These are phyloP conservation scores for Augochlora pura DNA, from an alignment of 1,140 invertebrate genomes.

Conservation along the genomic window DNA sequence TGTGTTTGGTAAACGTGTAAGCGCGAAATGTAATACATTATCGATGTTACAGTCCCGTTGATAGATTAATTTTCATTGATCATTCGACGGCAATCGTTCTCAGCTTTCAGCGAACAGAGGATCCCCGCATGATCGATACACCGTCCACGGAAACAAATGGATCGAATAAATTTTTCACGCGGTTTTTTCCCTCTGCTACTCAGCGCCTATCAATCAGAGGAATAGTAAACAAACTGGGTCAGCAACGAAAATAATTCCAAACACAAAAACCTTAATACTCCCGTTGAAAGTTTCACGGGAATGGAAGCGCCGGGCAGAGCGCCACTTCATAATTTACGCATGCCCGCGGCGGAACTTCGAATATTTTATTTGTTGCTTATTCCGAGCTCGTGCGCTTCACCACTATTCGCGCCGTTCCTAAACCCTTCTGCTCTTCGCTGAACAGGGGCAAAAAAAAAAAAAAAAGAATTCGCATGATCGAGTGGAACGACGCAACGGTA, in stretches of 20 bases:
- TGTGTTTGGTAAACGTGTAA: too few species aligned
- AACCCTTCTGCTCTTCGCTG: too few species aligned
- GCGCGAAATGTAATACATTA: too few species aligned
- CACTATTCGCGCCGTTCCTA: neutral
- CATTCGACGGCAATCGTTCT: too few species aligned
- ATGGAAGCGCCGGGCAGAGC: neutral
- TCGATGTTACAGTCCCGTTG: too few species aligned
- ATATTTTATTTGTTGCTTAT: neutral
- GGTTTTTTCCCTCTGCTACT: constrained; percentile 3
- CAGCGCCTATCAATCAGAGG: neutral
- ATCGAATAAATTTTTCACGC: constrained; percentile 25
- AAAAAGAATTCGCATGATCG: neutral
- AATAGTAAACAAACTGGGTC: constrained; percentile 19
- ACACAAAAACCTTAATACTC: constrained; percentile 11
- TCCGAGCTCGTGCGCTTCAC: too few species aligned
- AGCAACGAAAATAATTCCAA: neutral
- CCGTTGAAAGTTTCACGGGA: constrained; percentile 20
- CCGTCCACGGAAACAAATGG: neutral
- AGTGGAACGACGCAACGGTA: neutral
- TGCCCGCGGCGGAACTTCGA: neutral
- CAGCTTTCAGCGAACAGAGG: too few species aligned
- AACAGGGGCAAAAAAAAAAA: too few species aligned
- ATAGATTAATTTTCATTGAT: too few species aligned
- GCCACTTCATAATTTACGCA: constrained; percentile 19
- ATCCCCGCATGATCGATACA: neutral